Evolutionary conservation across 2,888 invertebrate genomes (phyloP).

Genomic region (Latheticus oryzae): DNA sequence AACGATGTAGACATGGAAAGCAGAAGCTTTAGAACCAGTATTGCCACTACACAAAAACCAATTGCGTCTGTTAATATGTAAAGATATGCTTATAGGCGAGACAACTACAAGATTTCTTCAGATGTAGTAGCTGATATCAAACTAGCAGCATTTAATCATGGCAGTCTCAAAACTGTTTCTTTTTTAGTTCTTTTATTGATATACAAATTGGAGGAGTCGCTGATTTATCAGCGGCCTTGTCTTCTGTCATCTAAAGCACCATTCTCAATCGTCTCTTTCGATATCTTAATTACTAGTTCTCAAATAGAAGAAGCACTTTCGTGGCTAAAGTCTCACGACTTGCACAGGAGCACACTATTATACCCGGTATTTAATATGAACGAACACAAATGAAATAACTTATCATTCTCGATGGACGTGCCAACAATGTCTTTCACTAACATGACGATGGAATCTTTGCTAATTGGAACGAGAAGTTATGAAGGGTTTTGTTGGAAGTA

Average conservation of each 20-base stretch:
- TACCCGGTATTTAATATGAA: slow-evolving; percentile 29
- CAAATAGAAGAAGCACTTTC: slow-evolving; percentile 26
- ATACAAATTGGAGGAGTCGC: slow-evolving; percentile 20
- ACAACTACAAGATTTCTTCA: slow-evolving; percentile 24
- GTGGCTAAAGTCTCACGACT: slow-evolving; percentile 37
- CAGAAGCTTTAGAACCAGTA: slow-evolving; percentile 34
- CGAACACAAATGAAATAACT: slow-evolving; percentile 35
- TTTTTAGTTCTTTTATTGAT: slow-evolving; percentile 6
- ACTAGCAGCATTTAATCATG: slow-evolving; percentile 9
- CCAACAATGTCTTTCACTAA: slow-evolving; percentile 20
- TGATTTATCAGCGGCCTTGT: slow-evolving; percentile 19
- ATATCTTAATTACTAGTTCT: slow-evolving; percentile 38
- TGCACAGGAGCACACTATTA: slow-evolving; percentile 30
- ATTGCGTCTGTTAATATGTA: slow-evolving; percentile 35
- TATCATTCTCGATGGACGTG: slow-evolving; percentile 30
- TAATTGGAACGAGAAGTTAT: slow-evolving; percentile 27
- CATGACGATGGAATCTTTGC: slow-evolving; percentile 28
- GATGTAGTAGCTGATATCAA: slow-evolving; percentile 25
- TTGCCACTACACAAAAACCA: slow-evolving; percentile 31
- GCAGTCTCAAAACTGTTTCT: slow-evolving; percentile 7
- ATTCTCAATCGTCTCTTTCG: slow-evolving; percentile 23
- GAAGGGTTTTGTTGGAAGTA: too few relatives aligned
- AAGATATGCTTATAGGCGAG: slow-evolving; percentile 21
- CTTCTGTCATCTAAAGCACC: slow-evolving; percentile 3
- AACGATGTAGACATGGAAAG: too few relatives aligned